A percentile compares a stretch with the other conserved stretches of the same genome.
phyloP scores from a whole-genome alignment of 2,113 vertebrate species.

The Lepisosteus osseus region DNA sequence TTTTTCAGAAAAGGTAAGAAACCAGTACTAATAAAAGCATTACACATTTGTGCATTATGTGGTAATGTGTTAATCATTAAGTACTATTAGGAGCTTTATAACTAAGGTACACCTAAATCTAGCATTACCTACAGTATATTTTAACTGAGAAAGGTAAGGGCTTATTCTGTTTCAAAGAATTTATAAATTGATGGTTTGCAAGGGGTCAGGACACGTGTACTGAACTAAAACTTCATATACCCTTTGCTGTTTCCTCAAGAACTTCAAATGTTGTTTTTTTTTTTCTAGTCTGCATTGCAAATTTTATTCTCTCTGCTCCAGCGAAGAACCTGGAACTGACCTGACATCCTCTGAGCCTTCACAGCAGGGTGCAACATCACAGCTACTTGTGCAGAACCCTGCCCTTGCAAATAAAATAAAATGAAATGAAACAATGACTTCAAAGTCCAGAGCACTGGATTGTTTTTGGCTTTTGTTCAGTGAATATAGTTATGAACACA shows the following conservation, averaged over 20 bases:
- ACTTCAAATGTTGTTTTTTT: not conserved
- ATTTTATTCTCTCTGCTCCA: slow-evolving; percentile 20
- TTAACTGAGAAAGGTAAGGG: too few relatives aligned
- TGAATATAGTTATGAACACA: not conserved
- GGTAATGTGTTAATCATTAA: too few relatives aligned
- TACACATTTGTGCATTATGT: too few relatives aligned
- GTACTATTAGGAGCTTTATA: too few relatives aligned
- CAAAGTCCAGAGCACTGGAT: not conserved
- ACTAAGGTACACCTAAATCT: too few relatives aligned
- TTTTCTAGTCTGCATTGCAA: slow-evolving; percentile 14
- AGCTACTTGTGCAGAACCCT: slow-evolving; percentile 21
- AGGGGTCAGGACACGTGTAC: too few relatives aligned
- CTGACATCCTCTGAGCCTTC: not conserved
- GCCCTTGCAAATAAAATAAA: not conserved
- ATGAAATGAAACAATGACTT: slow-evolving; percentile 6
- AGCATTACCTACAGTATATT: too few relatives aligned
- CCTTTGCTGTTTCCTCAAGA: not conserved
- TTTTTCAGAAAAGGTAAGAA: too few relatives aligned
- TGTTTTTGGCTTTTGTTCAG: not conserved
- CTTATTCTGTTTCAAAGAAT: too few relatives aligned
- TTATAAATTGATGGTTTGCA: too few relatives aligned
- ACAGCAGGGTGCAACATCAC: slow-evolving; percentile 26
- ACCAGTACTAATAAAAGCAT: too few relatives aligned
- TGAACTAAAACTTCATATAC: not conserved
- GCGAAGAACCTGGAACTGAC: slow-evolving; percentile 15